Conservation (phyloP, 1,140 invertebrate species). For the Nomia melanderi region DNA sequence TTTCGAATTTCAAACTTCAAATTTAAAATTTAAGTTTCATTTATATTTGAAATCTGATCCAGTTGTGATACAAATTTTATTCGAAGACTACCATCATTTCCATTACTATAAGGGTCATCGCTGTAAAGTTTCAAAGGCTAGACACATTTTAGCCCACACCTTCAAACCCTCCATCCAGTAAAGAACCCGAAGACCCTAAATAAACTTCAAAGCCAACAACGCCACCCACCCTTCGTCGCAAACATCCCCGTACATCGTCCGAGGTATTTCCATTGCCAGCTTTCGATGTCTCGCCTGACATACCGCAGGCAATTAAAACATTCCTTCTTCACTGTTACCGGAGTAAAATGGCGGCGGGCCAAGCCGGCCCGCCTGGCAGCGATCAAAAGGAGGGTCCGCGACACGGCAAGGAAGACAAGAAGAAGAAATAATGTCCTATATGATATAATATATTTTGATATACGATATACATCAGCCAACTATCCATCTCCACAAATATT, state of each 20-base stretch:
- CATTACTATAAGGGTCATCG: no score
- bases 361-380: neutral
- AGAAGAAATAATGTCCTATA: no score
- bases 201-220: neutral
- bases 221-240: neutral
- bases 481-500: no score
- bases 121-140: no score
- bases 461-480: no score
- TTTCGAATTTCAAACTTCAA: no score
- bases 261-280: neutral
- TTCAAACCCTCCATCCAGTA: neutral
- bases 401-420: slow-evolving; percentile 11
- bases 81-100: no score
- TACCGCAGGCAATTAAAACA: slow-evolving; percentile 56
- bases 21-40: no score
- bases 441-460: no score
- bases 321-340: slow-evolving; percentile 34
- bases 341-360: neutral
- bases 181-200: neutral
- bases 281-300: neutral
- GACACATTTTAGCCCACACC: neutral
- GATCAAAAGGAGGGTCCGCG: neutral
- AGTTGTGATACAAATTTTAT: no score
- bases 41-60: no score
- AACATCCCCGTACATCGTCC: neutral